phyloP scores from a whole-genome alignment of 1,140 invertebrate genomes.

The Drosophila malerkotliana region DNA sequence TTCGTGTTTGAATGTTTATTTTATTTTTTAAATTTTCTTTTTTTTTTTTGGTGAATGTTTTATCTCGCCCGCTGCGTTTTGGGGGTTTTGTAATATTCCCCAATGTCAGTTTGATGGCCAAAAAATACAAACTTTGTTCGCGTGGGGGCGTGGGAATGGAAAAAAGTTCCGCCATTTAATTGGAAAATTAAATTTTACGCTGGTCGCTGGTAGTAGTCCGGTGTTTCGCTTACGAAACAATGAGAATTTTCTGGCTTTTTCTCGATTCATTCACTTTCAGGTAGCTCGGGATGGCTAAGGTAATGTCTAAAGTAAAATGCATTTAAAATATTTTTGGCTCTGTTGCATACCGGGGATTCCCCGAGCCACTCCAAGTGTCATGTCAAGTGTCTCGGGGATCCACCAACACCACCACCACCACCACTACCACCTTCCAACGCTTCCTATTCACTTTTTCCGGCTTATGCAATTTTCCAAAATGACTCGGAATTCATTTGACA shows the following conservation, averaged over 20 bases:
- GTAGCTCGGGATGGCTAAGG: slow-evolving; percentile 21
- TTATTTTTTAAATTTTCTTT: slow-evolving; percentile 25
- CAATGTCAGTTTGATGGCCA: slow-evolving; percentile 73
- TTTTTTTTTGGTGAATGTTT: slow-evolving; percentile 45
- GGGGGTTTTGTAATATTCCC: slow-evolving; percentile 77
- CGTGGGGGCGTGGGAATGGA: not conserved
- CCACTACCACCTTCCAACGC: not conserved
- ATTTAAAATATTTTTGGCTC: slow-evolving; percentile 57
- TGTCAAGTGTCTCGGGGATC: slow-evolving; percentile 47
- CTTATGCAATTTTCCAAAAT: slow-evolving; percentile 76
- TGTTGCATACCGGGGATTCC: slow-evolving; percentile 43
- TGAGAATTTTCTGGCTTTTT: slow-evolving; percentile 15
- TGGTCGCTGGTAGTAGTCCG: slow-evolving; percentile 23
- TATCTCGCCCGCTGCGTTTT: slow-evolving; percentile 51
- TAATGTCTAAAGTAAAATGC: slow-evolving; percentile 61
- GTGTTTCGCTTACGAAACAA: slow-evolving; percentile 27
- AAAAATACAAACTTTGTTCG: slow-evolving; percentile 46
- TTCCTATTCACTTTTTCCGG: slow-evolving; percentile 25
- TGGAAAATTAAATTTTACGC: slow-evolving; percentile 78
- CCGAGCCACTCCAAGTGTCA: slow-evolving; percentile 47
- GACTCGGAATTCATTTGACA: slow-evolving; percentile 79
- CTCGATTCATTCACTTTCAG: not conserved
- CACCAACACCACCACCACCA: not conserved
- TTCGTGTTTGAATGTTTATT: not conserved
- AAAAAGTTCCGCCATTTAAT: slow-evolving; percentile 67